Base-by-base conservation (phyloP, 1,140 invertebrate genomes). In the Daktulosphaira vitifoliae region DNA sequence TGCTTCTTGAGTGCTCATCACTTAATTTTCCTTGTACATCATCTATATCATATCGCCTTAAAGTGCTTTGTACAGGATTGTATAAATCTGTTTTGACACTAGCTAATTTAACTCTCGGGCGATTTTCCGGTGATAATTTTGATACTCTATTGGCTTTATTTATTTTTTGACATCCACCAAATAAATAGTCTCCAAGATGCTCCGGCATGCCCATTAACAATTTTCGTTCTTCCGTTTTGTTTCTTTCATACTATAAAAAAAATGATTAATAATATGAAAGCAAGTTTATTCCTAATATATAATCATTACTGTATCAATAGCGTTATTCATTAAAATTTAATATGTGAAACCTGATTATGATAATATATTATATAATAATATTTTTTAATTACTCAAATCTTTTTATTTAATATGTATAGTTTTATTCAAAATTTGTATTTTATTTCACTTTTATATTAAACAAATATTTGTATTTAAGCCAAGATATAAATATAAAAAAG, bases 11-110 rank as follows among this genome's bases (percentile, higher is more conserved):
- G 29, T 20, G 16, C 18, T 52, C 50, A 20, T 52, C n/a, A 33
- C n/a, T 52, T 13, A 52, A n/a, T 37, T 37, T 52, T 37, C 50
- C 50, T 37, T 52, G 50, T 29, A 33, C 3, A 20, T 52, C 29
- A 20, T 52, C 50, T 20, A 52, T 52, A 18, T 52, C 25, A 20
- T 18, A 29, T 11, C 26, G 26, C 20, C 50, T n/a, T 18, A 52
- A 15, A 29, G 50, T 52, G 29, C 26, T 37, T 20, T 6, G 26
- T 5, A 52, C 29, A 16, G 50, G 50, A 52, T 52, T 52, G 26
- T 52, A 52, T 18, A 52, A 33, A n/a, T 37, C 13, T 33, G 26
- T 29, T 37, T 52, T 52, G 5, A 33, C 16, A 0, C n/a, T 26
- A 33, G 26, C 16, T 20, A 52, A 11, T 6, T 52, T 26, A 13